A percentile compares a stretch with the other conserved stretches of the same genome.
Evolutionary conservation across 1,140 invertebrate species (phyloP).

Genomic region (Penaeus vannamei): DNA sequence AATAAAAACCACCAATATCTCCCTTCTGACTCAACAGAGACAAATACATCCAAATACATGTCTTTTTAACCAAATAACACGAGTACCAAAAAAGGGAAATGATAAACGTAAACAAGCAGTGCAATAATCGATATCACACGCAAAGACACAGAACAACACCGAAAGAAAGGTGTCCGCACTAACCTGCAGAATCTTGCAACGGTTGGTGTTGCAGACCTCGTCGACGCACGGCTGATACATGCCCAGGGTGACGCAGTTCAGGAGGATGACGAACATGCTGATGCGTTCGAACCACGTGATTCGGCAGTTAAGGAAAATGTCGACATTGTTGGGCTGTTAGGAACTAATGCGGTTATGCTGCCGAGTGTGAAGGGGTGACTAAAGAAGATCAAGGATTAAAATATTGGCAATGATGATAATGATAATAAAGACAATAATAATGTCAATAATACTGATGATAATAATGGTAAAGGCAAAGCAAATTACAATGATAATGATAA

Average conservation of each 20-base stretch:
- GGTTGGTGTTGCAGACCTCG: constrained; percentile 85
- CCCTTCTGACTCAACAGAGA: too few relatives aligned
- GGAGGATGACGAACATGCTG: constrained; percentile 97
- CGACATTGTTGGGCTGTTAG: too few relatives aligned
- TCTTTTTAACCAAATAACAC: too few relatives aligned
- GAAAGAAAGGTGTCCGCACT: constrained; percentile 4
- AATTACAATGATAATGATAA: too few relatives aligned
- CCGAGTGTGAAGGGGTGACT: neutral
- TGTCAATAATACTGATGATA: too few relatives aligned
- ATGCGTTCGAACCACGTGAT: constrained; percentile 98
- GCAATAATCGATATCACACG: neutral
- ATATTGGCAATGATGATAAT: too few relatives aligned
- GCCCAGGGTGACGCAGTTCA: constrained; percentile 98
- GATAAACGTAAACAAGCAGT: neutral
- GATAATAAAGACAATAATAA: too few relatives aligned
- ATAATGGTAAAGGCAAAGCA: too few relatives aligned
- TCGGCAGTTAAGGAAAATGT: constrained; percentile 61
- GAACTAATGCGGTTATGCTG: neutral
- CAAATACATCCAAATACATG: too few relatives aligned
- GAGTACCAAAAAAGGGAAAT: too few relatives aligned
- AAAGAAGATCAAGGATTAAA: too few relatives aligned
- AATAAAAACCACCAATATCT: too few relatives aligned
- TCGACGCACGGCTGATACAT: constrained; percentile 99
- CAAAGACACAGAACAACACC: neutral
- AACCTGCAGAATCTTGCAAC: constrained; percentile 71